phyloP scores from a whole-genome alignment of 1,140 invertebrate species.

The Bombus turneri region DNA sequence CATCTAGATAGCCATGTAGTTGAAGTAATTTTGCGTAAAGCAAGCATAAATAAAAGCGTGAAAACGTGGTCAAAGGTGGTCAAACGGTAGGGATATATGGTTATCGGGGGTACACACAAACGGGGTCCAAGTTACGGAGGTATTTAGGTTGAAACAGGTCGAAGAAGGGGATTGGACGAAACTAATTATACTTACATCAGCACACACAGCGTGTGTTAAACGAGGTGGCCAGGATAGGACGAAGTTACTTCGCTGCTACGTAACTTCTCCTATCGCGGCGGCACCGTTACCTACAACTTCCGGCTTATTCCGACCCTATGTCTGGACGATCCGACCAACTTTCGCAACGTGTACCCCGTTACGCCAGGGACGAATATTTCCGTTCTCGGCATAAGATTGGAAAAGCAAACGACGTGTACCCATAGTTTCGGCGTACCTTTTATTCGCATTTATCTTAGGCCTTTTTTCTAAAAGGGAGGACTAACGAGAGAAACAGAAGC shows the following conservation, averaged over 20 bases:
- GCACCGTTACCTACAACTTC: constrained; percentile 37
- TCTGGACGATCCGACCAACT: constrained; percentile 52
- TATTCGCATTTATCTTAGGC: neutral
- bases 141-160: constrained; percentile 34
- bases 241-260: constrained; percentile 46
- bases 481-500: neutral
- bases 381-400: neutral
- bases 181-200: constrained; percentile 53
- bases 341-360: constrained; percentile 38
- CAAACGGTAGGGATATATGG: neutral
- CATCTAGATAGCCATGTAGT: no score
- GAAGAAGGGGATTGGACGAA: constrained; percentile 40
- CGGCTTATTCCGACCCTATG: constrained; percentile 47
- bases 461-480: neutral
- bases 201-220: constrained; percentile 38
- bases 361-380: constrained; percentile 40
- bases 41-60: neutral
- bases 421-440: neutral
- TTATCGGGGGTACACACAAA: neutral
- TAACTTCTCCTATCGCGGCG: constrained; percentile 50
- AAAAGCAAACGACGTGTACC: neutral
- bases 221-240: constrained; percentile 44
- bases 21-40: neutral
- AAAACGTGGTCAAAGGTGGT: neutral
- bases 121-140: neutral